phyloP scores from a whole-genome alignment of 2,797 vertebrate genomes.

The Sphenopsis melanotis region DNA sequence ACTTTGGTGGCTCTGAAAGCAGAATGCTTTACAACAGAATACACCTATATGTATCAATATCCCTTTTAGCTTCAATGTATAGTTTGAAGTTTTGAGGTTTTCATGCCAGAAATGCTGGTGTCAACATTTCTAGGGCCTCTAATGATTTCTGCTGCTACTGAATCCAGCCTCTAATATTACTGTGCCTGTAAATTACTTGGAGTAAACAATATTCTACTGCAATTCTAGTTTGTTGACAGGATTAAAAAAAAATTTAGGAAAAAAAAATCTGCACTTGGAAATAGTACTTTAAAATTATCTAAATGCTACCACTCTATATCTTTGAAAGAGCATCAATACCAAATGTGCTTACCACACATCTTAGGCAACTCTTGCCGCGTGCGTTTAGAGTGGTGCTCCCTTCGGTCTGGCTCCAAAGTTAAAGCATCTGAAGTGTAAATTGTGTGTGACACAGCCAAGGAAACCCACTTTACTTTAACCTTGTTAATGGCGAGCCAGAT shows the following conservation, averaged over 20 bases:
- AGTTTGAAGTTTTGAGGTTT: not conserved
- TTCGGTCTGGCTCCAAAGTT: not conserved
- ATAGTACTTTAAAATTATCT: not conserved
- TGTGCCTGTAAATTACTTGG: not conserved
- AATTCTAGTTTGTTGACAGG: not conserved
- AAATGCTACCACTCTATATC: not conserved
- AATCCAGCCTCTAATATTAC: not conserved
- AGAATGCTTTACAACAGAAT: not conserved
- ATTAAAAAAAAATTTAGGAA: not conserved
- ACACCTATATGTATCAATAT: not conserved
- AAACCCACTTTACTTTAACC: slow-evolving; percentile 65
- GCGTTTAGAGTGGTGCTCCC: not conserved
- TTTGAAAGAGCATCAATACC: not conserved
- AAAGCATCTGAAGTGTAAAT: slow-evolving; percentile 61
- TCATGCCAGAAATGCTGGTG: not conserved
- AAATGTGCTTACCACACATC: not conserved
- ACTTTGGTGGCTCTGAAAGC: not conserved
- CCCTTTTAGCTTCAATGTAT: not conserved
- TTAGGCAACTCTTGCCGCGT: not conserved
- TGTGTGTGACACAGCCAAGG: slow-evolving; percentile 45
- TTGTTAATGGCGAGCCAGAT: slow-evolving; percentile 64
- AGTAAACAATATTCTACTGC: not conserved
- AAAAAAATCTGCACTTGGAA: not conserved
- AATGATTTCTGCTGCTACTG: not conserved
- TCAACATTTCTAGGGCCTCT: not conserved